These are phyloP conservation scores for Poliocrania exsul DNA, from an alignment of 2,797 vertebrate genomes.

Conservation along the genomic window DNA sequence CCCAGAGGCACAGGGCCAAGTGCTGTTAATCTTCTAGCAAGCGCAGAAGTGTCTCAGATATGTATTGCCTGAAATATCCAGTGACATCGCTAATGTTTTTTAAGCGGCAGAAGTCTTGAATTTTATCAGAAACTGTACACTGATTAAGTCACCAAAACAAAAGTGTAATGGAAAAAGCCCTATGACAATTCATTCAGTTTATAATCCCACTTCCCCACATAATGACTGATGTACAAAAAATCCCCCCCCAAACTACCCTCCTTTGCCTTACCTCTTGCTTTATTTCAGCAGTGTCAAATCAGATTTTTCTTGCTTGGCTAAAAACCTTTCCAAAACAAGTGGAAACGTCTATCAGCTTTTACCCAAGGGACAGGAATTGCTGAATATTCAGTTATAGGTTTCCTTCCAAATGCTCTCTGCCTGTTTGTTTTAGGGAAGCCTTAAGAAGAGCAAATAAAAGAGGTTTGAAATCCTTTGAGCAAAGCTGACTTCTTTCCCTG, in stretches of 20 bases:
- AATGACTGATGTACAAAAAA: background rate
- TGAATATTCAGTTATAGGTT: background rate
- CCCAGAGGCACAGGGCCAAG: conserved; percentile 32
- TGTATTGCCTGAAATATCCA: background rate
- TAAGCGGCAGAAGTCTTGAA: background rate
- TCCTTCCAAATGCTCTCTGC: background rate
- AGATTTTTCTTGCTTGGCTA: background rate
- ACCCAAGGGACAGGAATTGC: background rate
- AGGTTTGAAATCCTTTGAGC: background rate
- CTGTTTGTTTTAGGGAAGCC: conserved; percentile 15
- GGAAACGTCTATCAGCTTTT: background rate
- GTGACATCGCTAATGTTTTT: background rate
- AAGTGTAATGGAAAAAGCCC: background rate
- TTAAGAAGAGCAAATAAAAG: background rate
- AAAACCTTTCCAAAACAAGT: background rate
- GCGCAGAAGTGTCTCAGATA: background rate
- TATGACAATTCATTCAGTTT: background rate
- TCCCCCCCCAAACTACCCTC: background rate
- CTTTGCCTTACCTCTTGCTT: background rate
- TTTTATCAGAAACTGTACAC: background rate
- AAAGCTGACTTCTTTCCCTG: background rate
- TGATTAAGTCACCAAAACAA: background rate
- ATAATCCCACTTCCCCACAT: background rate
- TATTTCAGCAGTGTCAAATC: background rate
- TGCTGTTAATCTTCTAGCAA: background rate